Base-by-base conservation (phyloP, 1,140 invertebrate species). In the Drosophila kikkawai region DNA sequence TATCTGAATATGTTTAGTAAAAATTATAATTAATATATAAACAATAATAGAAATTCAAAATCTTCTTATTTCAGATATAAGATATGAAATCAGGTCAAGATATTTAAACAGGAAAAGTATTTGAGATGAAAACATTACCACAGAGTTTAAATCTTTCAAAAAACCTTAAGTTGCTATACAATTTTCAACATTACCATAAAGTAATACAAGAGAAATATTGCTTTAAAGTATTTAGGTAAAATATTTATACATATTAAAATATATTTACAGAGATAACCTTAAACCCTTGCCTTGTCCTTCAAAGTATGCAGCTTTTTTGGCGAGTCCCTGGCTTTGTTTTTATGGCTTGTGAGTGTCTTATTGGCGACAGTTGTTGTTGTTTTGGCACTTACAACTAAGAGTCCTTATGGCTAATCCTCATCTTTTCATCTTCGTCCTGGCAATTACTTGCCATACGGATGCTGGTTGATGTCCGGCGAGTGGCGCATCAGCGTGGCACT, bases 391-490 rank as follows among this genome's bases (percentile, higher is more conserved):
- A 82, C 75, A 60, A 75, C 41, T 64, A 79, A 42, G 11, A 48
- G 34, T 84, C 77, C 82, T 82, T 85, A 79, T 13, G n/a, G 11
- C 64, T 65, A 66, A 22, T 32, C 50, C 66, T 44, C 42, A 32
- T 39, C 45, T 34, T 63, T 44, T 36, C 36, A 41, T 55, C 17
- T 26, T 15, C 11, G 12, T 19, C 42, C 41, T 32, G 26, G 17
- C 45, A 55, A 85, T 92, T 86, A 92, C 84, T 92, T 92, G 75
- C 78, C 91, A 73, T 92, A 92, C 51, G 91, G 87, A 65, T 90
- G 82, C 50, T 84, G 86, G 78, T 88, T 88, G 59, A 90, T 88
- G 69, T 92, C 91, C 58, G 91, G 83, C 8, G 84, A 88, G 77
- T 92, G 92, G 13, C 91, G 90, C 84, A 91, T 82, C 42, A 92